Percentiles rank a stretch among this genome's conserved stretches.
Evolutionary conservation across 2,888 invertebrate genomes (phyloP).

Genomic region (Tetanocera ferruginea): DNA sequence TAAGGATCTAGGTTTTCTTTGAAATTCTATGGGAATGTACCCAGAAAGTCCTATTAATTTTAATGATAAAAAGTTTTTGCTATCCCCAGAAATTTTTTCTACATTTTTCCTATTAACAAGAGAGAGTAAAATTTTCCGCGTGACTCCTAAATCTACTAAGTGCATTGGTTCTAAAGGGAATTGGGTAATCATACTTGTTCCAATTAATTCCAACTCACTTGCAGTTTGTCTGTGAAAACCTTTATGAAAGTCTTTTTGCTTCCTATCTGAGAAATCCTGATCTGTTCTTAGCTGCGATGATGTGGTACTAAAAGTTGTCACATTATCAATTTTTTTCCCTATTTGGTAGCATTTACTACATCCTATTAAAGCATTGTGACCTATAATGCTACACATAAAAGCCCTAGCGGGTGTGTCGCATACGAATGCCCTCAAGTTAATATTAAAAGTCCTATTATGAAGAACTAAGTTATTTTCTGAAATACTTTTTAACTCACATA

Average conservation of each 20-base stretch:
- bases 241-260: constrained; percentile 21
- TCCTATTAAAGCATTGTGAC: too few relatives aligned
- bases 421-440: constrained; percentile 15
- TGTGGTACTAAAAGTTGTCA: constrained; percentile 18
- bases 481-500: constrained; percentile 23
- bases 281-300: constrained; percentile 16
- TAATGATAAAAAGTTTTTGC: neutral
- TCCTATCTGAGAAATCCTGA: too few relatives aligned
- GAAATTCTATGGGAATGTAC: constrained; percentile 38
- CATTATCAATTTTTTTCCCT: constrained; percentile 29
- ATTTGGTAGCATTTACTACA: too few relatives aligned
- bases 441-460: neutral
- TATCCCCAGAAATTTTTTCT: too few relatives aligned
- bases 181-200: constrained; percentile 5
- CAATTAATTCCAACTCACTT: constrained; percentile 23
- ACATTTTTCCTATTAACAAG: neutral
- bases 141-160: neutral
- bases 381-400: too few relatives aligned
- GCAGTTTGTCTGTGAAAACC: neutral
- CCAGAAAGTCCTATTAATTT: constrained; percentile 23
- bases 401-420: constrained; percentile 35
- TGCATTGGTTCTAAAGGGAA: too few relatives aligned
- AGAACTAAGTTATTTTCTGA: neutral
- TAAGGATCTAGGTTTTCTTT: constrained; percentile 40
- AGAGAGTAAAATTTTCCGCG: neutral